phyloP scores from a whole-genome alignment of 2,888 invertebrate genomes.

The Pandemis corylana region DNA sequence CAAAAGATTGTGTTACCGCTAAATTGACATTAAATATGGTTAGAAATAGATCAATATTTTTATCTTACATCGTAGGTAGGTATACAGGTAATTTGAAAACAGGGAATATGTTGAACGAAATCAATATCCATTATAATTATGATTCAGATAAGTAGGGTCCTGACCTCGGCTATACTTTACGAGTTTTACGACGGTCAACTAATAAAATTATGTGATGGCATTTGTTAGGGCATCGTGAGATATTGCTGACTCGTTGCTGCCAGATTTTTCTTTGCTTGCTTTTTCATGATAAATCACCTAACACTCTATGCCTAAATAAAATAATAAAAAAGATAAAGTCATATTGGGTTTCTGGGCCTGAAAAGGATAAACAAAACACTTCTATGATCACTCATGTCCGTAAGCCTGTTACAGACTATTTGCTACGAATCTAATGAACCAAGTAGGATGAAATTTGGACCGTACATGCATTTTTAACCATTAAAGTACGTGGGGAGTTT shows the following conservation, averaged over 20 bases:
- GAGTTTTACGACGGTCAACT: constrained; percentile 48
- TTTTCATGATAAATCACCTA: neutral
- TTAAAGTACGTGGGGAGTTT: no score
- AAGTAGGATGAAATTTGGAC: no score
- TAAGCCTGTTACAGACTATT: no score
- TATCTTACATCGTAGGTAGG: no score
- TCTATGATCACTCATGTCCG: no score
- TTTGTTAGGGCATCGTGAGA: constrained; percentile 64
- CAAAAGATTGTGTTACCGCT: no score
- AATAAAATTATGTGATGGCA: constrained; percentile 71
- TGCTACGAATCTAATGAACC: no score
- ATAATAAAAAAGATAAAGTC: neutral
- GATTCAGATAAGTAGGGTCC: constrained; percentile 23
- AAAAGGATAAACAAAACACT: no score
- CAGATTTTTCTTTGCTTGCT: constrained; percentile 9
- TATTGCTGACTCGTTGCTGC: neutral
- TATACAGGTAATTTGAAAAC: neutral
- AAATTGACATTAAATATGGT: no score
- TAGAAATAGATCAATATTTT: no score
- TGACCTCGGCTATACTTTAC: constrained; percentile 24
- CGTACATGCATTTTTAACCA: no score
- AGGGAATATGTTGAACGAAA: neutral
- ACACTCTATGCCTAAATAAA: neutral
- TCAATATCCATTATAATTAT: constrained; percentile 38
- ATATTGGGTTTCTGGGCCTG: neutral